These are phyloP conservation scores for Dreissena rostriformis DNA, from an alignment of 1,140 invertebrate genomes.

Conservation along the genomic window DNA sequence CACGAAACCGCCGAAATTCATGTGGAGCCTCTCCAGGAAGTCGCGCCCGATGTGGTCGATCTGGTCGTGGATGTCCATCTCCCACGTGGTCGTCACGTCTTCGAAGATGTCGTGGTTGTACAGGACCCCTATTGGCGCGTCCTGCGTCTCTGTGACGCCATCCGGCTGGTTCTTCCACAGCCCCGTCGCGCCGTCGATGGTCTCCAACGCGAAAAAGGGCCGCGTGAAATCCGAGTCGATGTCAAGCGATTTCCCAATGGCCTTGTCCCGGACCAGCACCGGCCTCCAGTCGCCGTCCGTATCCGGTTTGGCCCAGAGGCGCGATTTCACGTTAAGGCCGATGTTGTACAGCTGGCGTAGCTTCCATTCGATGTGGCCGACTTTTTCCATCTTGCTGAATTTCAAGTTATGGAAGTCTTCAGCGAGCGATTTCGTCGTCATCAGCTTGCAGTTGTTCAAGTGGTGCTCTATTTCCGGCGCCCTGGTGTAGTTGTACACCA, in stretches of 20 bases:
- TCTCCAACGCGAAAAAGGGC: conserved; percentile 73
- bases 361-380: conserved; percentile 76
- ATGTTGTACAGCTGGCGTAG: conserved; percentile 71
- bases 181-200: conserved; percentile 60
- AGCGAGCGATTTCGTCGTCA: conserved; percentile 67
- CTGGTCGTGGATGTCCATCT: conserved; percentile 78
- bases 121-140: conserved; percentile 65
- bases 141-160: conserved; percentile 52
- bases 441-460: conserved; percentile 76
- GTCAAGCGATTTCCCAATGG: conserved; percentile 71
- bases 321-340: conserved; percentile 60
- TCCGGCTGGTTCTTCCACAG: conserved; percentile 69
- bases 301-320: conserved; percentile 76
- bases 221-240: conserved; percentile 77
- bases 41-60: conserved; percentile 76
- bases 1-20: conserved; percentile 75
- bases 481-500: conserved; percentile 75
- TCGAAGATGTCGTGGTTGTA: conserved; percentile 76
- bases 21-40: conserved; percentile 74
- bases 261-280: conserved; percentile 70
- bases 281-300: conserved; percentile 73
- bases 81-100: conserved; percentile 76
- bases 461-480: conserved; percentile 77
- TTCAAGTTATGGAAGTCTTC: conserved; percentile 78
- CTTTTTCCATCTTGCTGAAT: conserved; percentile 79